Percentiles rank a stretch among this genome's conserved stretches.
Evolutionary conservation across 2,888 invertebrate species (phyloP).

Genomic region (Nipponacmea schrenckii): DNA sequence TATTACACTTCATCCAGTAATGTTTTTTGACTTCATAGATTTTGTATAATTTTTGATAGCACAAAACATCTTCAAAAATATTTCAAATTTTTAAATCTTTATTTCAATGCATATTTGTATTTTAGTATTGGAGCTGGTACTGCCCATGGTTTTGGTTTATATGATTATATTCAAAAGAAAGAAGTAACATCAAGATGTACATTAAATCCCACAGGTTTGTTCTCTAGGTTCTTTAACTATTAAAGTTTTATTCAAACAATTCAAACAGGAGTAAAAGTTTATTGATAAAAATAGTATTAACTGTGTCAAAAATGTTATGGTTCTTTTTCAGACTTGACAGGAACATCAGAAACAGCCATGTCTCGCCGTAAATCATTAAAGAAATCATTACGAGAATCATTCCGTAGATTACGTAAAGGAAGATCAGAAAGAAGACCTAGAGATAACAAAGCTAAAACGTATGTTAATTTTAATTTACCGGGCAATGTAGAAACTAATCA

Average conservation of each 20-base stretch:
- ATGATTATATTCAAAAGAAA: conserved; percentile 83
- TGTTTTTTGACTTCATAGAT: too few relatives aligned
- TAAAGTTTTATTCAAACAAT: neutral
- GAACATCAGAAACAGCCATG: conserved; percentile 82
- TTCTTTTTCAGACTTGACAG: conserved; percentile 79
- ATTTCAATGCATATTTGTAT: too few relatives aligned
- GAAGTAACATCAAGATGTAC: conserved; percentile 91
- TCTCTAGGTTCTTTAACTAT: neutral
- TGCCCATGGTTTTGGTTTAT: conserved; percentile 91
- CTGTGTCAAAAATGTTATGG: neutral
- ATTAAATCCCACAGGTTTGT: conserved; percentile 83
- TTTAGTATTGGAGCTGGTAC: conserved; percentile 84
- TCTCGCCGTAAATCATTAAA: conserved; percentile 96
- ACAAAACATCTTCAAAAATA: too few relatives aligned
- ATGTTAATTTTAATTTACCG: conserved; percentile 9
- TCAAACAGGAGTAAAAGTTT: neutral
- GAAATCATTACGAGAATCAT: conserved; percentile 95
- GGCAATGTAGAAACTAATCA: too few relatives aligned
- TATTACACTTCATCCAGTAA: too few relatives aligned
- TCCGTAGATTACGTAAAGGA: conserved; percentile 89
- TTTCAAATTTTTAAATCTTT: too few relatives aligned
- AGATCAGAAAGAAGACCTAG: conserved; percentile 73
- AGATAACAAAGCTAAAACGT: conserved; percentile 38
- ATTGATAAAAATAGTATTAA: too few relatives aligned
- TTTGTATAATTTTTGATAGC: too few relatives aligned